phyloP scores from a whole-genome alignment of 2,113 vertebrate genomes.

The Phycodurus eques region DNA sequence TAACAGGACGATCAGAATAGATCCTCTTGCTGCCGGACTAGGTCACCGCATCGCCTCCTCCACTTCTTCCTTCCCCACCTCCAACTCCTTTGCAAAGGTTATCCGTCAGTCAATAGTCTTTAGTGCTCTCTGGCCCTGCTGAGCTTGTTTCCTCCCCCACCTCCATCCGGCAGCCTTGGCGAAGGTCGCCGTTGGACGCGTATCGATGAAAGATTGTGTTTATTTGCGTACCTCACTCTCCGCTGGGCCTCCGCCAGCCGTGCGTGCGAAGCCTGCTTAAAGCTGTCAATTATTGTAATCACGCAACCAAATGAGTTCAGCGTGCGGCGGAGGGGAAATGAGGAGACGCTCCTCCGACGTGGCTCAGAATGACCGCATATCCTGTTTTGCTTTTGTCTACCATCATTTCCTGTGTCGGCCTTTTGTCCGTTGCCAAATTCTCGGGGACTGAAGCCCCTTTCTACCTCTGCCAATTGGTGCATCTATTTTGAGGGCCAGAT shows the following conservation, averaged over 20 bases:
- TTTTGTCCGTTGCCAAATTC: conserved; percentile 7
- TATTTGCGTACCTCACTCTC: conserved; percentile 4
- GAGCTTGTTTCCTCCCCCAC: conserved; percentile 20
- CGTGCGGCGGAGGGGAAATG: conserved; percentile 3
- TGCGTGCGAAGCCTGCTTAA: background rate
- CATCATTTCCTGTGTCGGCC: background rate
- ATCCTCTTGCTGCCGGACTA: conserved; percentile 53
- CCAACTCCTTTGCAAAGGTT: conserved; percentile 52
- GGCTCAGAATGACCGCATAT: background rate
- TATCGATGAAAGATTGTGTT: conserved; percentile 37
- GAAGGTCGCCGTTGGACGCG: conserved; percentile 37
- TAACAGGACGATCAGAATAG: conserved; percentile 35
- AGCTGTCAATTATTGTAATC: conserved; percentile 36
- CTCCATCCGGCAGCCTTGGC: conserved; percentile 31
- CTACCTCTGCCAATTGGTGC: background rate
- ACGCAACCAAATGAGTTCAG: conserved; percentile 14
- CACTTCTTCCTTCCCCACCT: conserved; percentile 7
- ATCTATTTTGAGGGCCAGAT: conserved; percentile 2
- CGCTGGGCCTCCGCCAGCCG: background rate
- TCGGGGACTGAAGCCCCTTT: background rate
- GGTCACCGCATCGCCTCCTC: conserved; percentile 23
- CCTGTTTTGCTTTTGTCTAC: conserved; percentile 2
- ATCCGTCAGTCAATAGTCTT: conserved; percentile 66
- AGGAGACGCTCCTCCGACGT: background rate
- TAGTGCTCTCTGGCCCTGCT: conserved; percentile 48